Evolutionary conservation across 2,797 vertebrate species (phyloP).

Genomic region (Euphonia xanthogaster): DNA sequence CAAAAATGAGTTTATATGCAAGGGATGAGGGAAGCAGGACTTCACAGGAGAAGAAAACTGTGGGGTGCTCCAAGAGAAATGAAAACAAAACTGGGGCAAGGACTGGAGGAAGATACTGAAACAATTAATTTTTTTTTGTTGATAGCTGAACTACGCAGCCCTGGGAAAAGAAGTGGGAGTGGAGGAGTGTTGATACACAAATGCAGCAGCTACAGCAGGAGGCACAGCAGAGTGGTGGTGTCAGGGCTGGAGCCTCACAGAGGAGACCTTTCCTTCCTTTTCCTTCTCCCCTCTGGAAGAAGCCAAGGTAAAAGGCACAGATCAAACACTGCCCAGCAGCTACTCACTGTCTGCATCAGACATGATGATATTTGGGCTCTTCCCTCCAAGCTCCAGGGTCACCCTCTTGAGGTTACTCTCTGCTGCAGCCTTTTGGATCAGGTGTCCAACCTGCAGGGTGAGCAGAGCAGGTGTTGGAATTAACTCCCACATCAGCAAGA

Average conservation of each 20-base stretch:
- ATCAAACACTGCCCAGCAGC: background rate
- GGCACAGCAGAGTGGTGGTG: background rate
- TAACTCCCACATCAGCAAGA: background rate
- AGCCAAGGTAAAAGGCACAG: background rate
- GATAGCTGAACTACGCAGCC: background rate
- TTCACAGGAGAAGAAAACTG: background rate
- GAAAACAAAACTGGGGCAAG: background rate
- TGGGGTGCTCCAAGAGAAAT: background rate
- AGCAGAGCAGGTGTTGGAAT: background rate
- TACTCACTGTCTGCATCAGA: constrained; percentile 90
- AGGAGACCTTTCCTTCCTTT: background rate
- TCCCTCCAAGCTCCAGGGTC: constrained; percentile 94
- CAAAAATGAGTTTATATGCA: background rate
- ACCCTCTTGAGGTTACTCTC: constrained; percentile 93
- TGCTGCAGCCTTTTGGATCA: constrained; percentile 90
- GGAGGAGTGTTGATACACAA: background rate
- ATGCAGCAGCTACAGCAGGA: background rate
- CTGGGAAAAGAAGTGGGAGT: background rate
- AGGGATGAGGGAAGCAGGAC: background rate
- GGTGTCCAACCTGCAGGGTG: constrained; percentile 84
- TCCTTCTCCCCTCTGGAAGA: background rate
- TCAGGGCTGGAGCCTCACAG: background rate
- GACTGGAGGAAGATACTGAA: background rate
- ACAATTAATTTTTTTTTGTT: background rate
- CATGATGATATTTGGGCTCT: constrained; percentile 95